A percentile compares a stretch with the other conserved stretches of the same genome.
These are phyloP conservation scores for Cryptophagus acutangulus DNA, from an alignment of 2,888 invertebrate species.

Conservation along the genomic window DNA sequence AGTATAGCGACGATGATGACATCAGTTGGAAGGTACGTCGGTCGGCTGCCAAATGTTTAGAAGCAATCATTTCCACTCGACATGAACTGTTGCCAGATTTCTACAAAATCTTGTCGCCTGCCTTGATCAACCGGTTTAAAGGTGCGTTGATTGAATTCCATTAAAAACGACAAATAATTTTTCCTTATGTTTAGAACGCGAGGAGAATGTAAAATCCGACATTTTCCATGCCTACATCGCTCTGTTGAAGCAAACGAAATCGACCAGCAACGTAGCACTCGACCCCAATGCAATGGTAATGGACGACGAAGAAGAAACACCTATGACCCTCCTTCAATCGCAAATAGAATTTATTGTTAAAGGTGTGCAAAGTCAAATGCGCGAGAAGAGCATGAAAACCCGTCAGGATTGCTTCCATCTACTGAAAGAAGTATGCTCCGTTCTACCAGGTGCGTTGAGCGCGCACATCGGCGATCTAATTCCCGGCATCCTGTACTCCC, in stretches of 20 bases:
- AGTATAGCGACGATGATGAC: slow-evolving; percentile 99
- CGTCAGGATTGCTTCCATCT: slow-evolving; percentile 89
- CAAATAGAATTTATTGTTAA: slow-evolving; percentile 76
- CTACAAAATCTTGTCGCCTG: slow-evolving; percentile 83
- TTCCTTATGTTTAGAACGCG: slow-evolving; percentile 66
- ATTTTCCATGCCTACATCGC: slow-evolving; percentile 96
- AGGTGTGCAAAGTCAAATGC: slow-evolving; percentile 83
- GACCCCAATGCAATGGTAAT: slow-evolving; percentile 61
- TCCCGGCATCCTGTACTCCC: slow-evolving; percentile 83
- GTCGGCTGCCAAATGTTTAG: slow-evolving; percentile 95
- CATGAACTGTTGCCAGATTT: slow-evolving; percentile 87
- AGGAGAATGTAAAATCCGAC: slow-evolving; percentile 98
- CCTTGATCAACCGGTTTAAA: slow-evolving; percentile 88
- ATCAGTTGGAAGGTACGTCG: slow-evolving; percentile 99
- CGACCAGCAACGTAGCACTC: slow-evolving; percentile 59
- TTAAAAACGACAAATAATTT: slow-evolving; percentile 2
- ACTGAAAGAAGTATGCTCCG: slow-evolving; percentile 83
- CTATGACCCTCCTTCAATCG: slow-evolving; percentile 55
- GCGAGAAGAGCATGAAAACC: slow-evolving; percentile 79
- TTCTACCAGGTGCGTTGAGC: slow-evolving; percentile 83
- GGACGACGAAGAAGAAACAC: slow-evolving; percentile 60
- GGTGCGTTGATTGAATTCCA: slow-evolving; percentile 51
- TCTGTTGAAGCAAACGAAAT: slow-evolving; percentile 82
- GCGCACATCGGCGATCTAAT: slow-evolving; percentile 70
- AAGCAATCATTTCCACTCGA: slow-evolving; percentile 88